Evolutionary conservation across 2,797 vertebrate genomes (phyloP).

Genomic region (Pachyuromys duprasi): DNA sequence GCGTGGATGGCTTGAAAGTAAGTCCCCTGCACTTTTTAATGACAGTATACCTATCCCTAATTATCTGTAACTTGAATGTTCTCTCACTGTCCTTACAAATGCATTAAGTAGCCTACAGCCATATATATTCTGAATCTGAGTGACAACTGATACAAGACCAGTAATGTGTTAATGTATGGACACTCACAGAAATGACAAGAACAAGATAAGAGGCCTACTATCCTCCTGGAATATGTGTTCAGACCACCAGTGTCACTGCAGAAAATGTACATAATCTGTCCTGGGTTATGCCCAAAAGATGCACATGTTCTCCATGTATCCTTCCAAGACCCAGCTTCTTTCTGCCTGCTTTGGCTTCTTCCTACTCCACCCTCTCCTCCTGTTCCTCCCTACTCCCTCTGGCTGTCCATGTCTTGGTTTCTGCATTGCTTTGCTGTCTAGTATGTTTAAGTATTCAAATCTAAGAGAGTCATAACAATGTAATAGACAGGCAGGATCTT

Average conservation of each 20-base stretch:
- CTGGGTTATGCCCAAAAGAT: background rate
- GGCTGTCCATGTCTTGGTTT: background rate
- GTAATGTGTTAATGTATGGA: background rate
- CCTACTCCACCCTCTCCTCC: too few species aligned
- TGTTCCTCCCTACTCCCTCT: background rate
- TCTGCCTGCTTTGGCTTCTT: background rate
- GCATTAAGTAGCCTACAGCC: background rate
- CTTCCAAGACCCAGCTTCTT: background rate
- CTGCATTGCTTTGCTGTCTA: background rate
- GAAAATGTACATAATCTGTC: too few species aligned
- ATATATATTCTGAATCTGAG: background rate
- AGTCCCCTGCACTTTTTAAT: background rate
- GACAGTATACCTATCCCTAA: background rate
- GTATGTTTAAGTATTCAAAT: background rate
- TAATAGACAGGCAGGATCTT: background rate
- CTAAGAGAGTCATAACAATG: background rate
- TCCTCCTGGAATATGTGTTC: background rate
- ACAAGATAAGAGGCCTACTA: background rate
- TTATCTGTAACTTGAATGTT: background rate
- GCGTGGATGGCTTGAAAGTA: fast-evolving
- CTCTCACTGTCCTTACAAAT: background rate
- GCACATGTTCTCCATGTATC: background rate
- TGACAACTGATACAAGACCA: too few species aligned
- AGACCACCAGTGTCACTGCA: fast-evolving
- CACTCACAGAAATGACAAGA: background rate